Conservation (phyloP, 2,113 vertebrate genomes). For the Sinocyclocheilus maitianheensis region DNA sequence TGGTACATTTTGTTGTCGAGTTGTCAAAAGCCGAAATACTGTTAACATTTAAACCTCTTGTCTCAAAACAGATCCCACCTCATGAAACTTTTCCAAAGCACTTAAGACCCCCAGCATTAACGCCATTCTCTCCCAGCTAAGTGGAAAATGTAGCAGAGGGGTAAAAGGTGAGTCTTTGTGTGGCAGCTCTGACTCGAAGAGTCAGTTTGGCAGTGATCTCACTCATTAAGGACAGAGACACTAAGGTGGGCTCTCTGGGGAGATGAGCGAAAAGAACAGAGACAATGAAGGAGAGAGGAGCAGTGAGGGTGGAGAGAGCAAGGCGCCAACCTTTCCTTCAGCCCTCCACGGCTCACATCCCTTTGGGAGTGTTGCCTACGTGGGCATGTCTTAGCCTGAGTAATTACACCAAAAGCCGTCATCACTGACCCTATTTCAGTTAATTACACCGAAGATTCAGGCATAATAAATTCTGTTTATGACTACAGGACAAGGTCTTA, state of each 20-base stretch:
- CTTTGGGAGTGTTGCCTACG: constrained; percentile 4
- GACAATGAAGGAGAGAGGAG: neutral
- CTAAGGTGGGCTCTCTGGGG: constrained; percentile 41
- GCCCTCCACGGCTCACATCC: neutral
- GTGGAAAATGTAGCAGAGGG: neutral
- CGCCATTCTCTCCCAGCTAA: constrained; percentile 9
- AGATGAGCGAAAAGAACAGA: neutral
- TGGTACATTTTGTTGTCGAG: neutral
- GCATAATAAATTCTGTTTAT: constrained; percentile 27
- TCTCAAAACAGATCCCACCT: neutral
- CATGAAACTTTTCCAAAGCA: constrained; percentile 9
- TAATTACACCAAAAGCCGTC: constrained; percentile 45
- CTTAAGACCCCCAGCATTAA: constrained; percentile 24
- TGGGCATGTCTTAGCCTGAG: constrained; percentile 33
- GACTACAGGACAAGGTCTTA: neutral
- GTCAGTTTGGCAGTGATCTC: constrained; percentile 29
- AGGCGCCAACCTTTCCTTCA: constrained; percentile 36
- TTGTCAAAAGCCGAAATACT: neutral
- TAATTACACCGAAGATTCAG: constrained; percentile 37
- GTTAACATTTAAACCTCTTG: neutral
- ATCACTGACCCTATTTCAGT: constrained; percentile 21
- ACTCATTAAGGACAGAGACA: constrained; percentile 47
- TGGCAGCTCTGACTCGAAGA: neutral
- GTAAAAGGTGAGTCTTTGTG: neutral
- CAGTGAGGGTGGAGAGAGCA: neutral